These are phyloP conservation scores for Tyto alba DNA, from an alignment of 2,113 vertebrate genomes.

Conservation along the genomic window DNA sequence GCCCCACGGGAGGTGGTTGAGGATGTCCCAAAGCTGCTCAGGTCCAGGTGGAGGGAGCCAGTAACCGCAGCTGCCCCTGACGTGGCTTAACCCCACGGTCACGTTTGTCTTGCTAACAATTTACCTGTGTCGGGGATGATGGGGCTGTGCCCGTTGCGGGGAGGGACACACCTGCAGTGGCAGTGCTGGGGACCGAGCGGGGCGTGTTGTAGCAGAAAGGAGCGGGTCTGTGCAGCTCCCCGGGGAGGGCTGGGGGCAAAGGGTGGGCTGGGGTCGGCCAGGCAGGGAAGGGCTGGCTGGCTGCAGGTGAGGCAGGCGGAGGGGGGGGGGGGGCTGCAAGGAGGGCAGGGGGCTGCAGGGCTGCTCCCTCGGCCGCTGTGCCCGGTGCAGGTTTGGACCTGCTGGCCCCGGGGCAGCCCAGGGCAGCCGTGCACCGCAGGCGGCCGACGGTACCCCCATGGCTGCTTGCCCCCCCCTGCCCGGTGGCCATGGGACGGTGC, in stretches of 20 bases:
- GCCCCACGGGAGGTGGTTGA: neutral
- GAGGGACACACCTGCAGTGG: no score
- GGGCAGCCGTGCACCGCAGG: neutral
- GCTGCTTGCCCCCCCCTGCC: rapidly evolving
- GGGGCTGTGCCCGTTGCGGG: no score
- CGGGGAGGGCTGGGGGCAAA: neutral
- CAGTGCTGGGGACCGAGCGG: neutral
- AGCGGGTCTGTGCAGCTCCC: neutral
- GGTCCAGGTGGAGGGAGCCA: neutral
- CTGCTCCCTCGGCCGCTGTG: no score
- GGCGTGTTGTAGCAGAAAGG: neutral
- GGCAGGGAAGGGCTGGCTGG: no score
- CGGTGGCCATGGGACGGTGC: neutral
- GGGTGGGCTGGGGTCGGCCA: no score
- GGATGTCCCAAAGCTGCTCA: neutral
- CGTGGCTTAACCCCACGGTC: rapidly evolving
- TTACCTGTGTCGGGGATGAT: neutral
- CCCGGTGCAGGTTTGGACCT: neutral
- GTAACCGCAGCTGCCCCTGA: neutral
- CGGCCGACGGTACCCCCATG: neutral
- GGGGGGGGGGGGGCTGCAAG: no score
- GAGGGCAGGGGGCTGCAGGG: neutral
- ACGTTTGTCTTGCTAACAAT: rapidly evolving
- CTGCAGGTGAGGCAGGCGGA: no score
- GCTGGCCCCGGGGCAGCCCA: rapidly evolving